phyloP scores from a whole-genome alignment of 2,113 vertebrate species.

The Athene cunicularia region DNA sequence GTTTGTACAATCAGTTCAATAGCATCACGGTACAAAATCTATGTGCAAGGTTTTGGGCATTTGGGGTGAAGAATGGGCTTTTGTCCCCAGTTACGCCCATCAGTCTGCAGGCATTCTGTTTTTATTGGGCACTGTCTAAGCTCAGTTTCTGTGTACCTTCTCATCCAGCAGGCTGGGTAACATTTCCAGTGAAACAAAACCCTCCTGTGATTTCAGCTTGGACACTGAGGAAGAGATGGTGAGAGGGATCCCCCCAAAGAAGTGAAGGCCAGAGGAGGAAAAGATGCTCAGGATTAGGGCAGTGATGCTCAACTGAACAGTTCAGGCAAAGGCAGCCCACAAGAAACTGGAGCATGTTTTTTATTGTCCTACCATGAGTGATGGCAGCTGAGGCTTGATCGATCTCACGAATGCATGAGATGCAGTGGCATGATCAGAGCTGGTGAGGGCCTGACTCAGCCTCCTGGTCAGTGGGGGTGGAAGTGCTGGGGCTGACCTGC shows the following conservation, averaged over 20 bases:
- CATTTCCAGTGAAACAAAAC: neutral
- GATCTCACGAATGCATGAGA: accelerated
- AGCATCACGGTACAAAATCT: neutral
- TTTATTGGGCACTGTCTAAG: neutral
- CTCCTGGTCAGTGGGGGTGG: neutral
- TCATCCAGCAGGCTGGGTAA: neutral
- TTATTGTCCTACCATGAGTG: accelerated
- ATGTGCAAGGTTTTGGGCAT: neutral
- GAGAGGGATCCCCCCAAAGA: neutral
- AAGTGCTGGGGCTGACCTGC: neutral
- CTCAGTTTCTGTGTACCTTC: neutral
- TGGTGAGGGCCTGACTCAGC: neutral
- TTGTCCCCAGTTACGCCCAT: accelerated
- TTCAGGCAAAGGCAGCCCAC: neutral
- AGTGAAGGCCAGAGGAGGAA: neutral
- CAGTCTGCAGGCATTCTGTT: neutral
- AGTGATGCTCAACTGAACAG: neutral
- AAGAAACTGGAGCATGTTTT: neutral
- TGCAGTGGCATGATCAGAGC: neutral
- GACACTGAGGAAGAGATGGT: neutral
- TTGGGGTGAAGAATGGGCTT: neutral
- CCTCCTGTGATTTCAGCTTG: neutral
- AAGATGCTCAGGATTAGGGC: neutral
- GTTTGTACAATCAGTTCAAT: neutral
- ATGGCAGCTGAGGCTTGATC: neutral